Base-by-base conservation (phyloP, 2,888 invertebrate species). In the Azorinus chamasolen region DNA sequence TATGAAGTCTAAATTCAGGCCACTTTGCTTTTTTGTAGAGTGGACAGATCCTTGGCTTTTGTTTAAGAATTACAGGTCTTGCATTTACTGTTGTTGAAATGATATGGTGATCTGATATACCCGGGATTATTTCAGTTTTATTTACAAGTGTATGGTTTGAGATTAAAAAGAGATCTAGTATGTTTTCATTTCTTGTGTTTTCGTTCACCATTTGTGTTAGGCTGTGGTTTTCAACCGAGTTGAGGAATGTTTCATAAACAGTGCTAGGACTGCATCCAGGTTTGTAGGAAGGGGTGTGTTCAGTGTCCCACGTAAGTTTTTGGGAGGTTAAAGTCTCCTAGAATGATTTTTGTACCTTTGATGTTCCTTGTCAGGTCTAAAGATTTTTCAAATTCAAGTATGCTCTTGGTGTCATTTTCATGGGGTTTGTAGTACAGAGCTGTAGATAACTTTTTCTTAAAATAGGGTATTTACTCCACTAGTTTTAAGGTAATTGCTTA, bases 71-170 rank as follows among this genome's bases (percentile, higher is more conserved):
- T 16, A n/a, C 20, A 2, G 37, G 54, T 32, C 37, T 55, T 0
- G 46, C 50, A 22, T 64, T 39, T 20, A 64, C 22, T 27, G 27
- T 46, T 20, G 37, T 18, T 10, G 32, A 43, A n/a, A 64, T 53
- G 20, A 43, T 43, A 39, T 58, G 16, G 14, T 66, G 66, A n/a
- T 58, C 58, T 6, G 57, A 25, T n/a, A 66, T 24, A 14, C 66
- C 57, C 6, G 50, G 57, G 12, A 50, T 39, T 5, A 50, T 58
- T 43, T 45, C 32, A 20, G 22, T 48, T 32, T 27, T 46, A 14
- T 58, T 57, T 0, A 65, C 57, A 54, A 65, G 32, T 14, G 65
- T 66, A n/a, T 24, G 57, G 14, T 59, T 59, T 57, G 57, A 57
- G 37, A 39, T 57, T 1, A 57, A 18, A 20, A 57, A 51, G 20